Evolutionary conservation across 2,797 vertebrate species (phyloP), one percentile per base, ranked within the genome.

Genomic region (Nyctalus aviator): DNA sequence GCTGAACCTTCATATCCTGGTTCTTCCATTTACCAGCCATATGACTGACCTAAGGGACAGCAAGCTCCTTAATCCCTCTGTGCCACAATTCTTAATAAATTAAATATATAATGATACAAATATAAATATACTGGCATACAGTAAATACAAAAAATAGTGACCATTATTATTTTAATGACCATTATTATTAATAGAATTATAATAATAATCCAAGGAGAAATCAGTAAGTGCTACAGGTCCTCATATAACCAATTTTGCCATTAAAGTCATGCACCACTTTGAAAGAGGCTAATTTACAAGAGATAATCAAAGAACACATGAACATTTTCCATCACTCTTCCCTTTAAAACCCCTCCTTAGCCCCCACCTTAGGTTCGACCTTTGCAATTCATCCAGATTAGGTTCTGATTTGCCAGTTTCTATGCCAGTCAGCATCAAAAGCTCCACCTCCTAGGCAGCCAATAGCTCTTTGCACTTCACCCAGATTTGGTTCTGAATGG

Each of bases 51-150:
- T 23, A 88, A 32, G 71, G 30, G 48, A 53, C 48, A 32, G 72
- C 5, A 91, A 86, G 25, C 21, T 64, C 72, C 18, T 69, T 25
- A 93, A 59, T n/a, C 17, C 20, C 57, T 77, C 3, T 68, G 10
- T 69, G 64, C 48, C 50, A 32, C 53, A 25, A 30, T 59, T 21
- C 32, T 30, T 64, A 72, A 50, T 66, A 35, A 78, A 90, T 71
- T 89, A 93, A 86, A 91, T 20, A 88, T 50, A 68, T 20, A 77
- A 62, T 57, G 12, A 73, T 50, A 73, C 59, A 91, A 73, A 75
- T 55, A 35, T 77, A 11, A 76, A 27, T 86, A 85, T 30, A 62
- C 32, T 87, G n/a, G 18, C 13, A 92, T 15, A 62, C 5, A 32
- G 12, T 46, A 78, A 95, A 79, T 20, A 30, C 25, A 77, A 48